Base-by-base conservation (phyloP, 1,140 invertebrate genomes). In the Aphidius ervi region DNA sequence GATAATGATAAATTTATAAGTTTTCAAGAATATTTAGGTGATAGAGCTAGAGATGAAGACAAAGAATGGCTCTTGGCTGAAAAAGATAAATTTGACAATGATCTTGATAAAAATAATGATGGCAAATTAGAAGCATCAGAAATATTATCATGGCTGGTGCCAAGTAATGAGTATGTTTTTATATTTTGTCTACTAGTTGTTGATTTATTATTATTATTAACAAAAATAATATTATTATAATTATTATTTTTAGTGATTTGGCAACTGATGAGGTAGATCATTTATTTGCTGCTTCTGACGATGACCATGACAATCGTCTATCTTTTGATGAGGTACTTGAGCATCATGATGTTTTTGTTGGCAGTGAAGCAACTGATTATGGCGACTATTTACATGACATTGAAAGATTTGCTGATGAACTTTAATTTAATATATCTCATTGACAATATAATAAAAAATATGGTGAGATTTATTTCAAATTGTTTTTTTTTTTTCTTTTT, bases 361-460 rank as follows among this genome's bases (percentile, higher is more conserved):
- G 95, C 10, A 96, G 93, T 74, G 94, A 98, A 82, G 95, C 91
- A 1, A 96, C 94, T n/a, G 93, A 96, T 73, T 97, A 94, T 80
- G 95, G 94, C 4, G 88, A 94, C 71, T 92, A 95, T 75, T 82
- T 96, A 46, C 85, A 91, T 55, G 88, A 91, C 67, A 85, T 91
- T 57, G 88, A 92, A 61, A 83, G 86, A 67, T 91, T 93, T 68
- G 78, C 85, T 59, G 92, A 95, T 70, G 93, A 95, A 80, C 84
- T 95, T 48, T 94, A 82, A 85, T 16, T 16, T 16, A 16, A 59
- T 31, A 31, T 31, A 31, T 31, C 23, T 31, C 4, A 31, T 4
- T 31, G 4, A 31, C 23, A 31, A 31, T 31, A 31, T 31, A 31
- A 31, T 31, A 31, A 3, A 3, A 3, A 31, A 31, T 31, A 31